These are phyloP conservation scores for Chamaea fasciata DNA, from an alignment of 2,113 vertebrate species.

Conservation along the genomic window DNA sequence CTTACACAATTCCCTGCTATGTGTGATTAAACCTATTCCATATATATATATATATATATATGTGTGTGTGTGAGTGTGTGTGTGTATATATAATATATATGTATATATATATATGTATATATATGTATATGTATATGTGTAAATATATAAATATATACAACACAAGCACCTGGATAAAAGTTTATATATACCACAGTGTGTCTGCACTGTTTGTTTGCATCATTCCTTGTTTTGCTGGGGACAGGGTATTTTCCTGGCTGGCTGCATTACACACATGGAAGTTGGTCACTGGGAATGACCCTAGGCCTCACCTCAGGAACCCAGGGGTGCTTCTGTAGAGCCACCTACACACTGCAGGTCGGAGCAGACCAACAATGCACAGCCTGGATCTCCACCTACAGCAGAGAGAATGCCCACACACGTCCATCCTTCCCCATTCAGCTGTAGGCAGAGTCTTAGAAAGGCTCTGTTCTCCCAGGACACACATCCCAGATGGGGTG, in stretches of 20 bases:
- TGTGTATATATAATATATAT: too few relatives aligned
- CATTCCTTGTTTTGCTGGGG: background rate
- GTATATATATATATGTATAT: background rate
- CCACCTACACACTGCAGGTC: background rate
- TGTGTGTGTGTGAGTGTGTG: too few relatives aligned
- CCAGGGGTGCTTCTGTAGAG: background rate
- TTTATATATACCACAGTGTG: background rate
- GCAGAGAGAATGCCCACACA: background rate
- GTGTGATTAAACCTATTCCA: background rate
- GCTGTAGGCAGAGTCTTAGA: background rate
- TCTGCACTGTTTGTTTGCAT: fast-evolving
- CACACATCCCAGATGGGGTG: background rate
- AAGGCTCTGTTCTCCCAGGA: background rate
- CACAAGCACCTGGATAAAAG: background rate
- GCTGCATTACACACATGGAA: background rate
- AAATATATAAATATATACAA: background rate
- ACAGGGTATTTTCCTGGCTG: background rate
- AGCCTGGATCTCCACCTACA: background rate
- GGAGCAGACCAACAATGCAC: fast-evolving
- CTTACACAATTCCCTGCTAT: background rate
- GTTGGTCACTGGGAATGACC: background rate
- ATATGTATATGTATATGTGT: too few relatives aligned
- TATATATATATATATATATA: background rate
- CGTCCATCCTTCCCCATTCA: background rate
- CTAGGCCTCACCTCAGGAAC: fast-evolving